Evolutionary conservation across 2,113 vertebrate species (phyloP), one percentile per base, ranked within the genome.

Genomic region (Erinaceus europaeus): DNA sequence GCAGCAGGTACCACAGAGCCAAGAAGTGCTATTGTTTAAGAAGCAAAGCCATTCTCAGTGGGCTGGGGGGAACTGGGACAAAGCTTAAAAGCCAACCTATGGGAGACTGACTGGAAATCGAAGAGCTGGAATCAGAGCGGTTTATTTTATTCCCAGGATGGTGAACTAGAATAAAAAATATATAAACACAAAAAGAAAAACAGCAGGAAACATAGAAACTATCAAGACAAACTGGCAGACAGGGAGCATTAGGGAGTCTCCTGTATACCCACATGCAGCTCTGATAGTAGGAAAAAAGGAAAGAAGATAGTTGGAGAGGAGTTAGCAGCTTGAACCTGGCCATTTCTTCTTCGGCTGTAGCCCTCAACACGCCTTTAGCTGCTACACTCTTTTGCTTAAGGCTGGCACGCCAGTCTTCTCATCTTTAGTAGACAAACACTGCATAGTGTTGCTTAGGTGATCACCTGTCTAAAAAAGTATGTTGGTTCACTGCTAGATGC

Each of bases 131-230:
- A 95, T 98, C 98, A 96, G 98, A 98, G 97, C 98, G 98, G 94
- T 98, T 98, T 96, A 98, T 98, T 98, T 98, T 99, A 98, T 97
- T 98, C 96, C 98, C 98, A 79, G 98, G 98, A 96, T 98, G 98
- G 97, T 98, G 98, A 97, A 99, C 98, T 99, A 97, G 94, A 96
- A 96, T 79, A 98, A 96, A 98, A 97, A 96, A 97, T 87, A 96
- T 83, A 97, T 88, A 96, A 91, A 94, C 91, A 96, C 93, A 95
- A 83, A 95, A 86, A 95, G 55, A 94, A 80, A 93, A 59, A 95
- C 82, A 92, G 94, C 79, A 93, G 88, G 88, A 95, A 93, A 92
- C 6, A 84, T 74, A 88, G 86, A 90, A 67, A 93, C 61, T 29
- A 75, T 96, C 90, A 93, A 83, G 91, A 96, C 73, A 86, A 81